These are phyloP conservation scores for Noctilio leporinus DNA, from an alignment of 2,113 vertebrate genomes.

Conservation along the genomic window DNA sequence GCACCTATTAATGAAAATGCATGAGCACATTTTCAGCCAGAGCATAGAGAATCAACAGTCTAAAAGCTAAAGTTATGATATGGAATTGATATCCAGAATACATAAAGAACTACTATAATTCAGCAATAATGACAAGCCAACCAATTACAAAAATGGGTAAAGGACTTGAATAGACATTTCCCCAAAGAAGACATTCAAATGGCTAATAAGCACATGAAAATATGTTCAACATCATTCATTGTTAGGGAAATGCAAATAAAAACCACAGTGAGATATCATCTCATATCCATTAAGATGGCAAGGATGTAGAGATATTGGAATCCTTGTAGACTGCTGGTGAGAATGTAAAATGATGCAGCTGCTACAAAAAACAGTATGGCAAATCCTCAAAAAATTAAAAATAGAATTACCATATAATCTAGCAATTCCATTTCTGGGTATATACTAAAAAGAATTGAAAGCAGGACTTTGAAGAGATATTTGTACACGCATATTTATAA, in stretches of 20 bases:
- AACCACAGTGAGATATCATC: not conserved
- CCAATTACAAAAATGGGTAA: not conserved
- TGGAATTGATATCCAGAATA: not conserved
- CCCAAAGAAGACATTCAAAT: not conserved
- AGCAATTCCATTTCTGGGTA: not conserved
- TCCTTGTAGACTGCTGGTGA: not conserved
- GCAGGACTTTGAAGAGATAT: not conserved
- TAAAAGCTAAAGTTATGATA: not conserved
- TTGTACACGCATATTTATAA: not conserved
- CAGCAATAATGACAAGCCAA: not conserved
- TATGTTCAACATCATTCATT: not conserved
- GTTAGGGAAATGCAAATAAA: not conserved
- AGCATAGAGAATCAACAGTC: not conserved
- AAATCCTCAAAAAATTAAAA: constrained; percentile 33
- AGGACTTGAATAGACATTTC: not conserved
- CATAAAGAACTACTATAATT: not conserved
- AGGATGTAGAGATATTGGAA: not conserved
- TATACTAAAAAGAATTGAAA: not conserved
- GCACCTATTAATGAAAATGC: not conserved
- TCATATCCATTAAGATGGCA: not conserved
- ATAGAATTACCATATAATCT: constrained; percentile 30
- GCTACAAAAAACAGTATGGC: not conserved
- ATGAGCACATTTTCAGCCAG: not conserved
- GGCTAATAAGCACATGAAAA: not conserved
- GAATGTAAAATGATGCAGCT: constrained; percentile 11